Evolutionary conservation across 1,140 invertebrate species (phyloP), one percentile per base, ranked within the genome.

Genomic region (Drosophila lacteicornis): DNA sequence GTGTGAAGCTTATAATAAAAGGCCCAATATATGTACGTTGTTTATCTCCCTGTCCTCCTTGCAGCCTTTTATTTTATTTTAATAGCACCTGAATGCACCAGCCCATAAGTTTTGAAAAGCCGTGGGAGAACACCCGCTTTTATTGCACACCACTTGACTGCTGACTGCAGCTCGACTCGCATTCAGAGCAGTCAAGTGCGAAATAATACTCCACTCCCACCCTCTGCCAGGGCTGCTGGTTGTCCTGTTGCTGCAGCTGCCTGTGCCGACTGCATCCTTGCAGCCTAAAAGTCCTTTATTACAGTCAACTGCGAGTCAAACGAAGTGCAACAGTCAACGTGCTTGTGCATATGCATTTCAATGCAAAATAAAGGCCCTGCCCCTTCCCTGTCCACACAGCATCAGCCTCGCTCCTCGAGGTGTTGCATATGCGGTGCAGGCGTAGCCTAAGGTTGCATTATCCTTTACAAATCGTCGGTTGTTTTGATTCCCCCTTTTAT

Each of bases 261-360:
- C 62, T 45, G n/a, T 53, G 30, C 47, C 19, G 47, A 53, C 27
- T 62, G 67, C 61, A 61, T 67, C 51, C 67, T 57, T 81, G 79
- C 61, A 71, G 40, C 57, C n/a, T 46, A 79, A 91, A 83, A 90
- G 90, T 91, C 90, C 82, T 91, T 91, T 91, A 91, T 91, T 80
- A 91, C 86, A 91, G 86, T 91, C 82, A 91, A 91, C 86, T 91
- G 86, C 73, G 66, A 91, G 82, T 91, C 68, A 91, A 91, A 62
- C 86, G 86, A 79, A 80, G 79, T 91, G 86, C 86, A 91, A 78
- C 79, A 65, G 66, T 81, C 80, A 69, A 83, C 78, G 83, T 88
- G 86, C 78, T 71, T 66, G 74, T 85, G 82, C 82, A 85, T 91
- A 87, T 82, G 80, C 68, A 80, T 81, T 81, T 71, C 65, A 80